Base-by-base conservation (phyloP, 2,888 invertebrate genomes). In the Brassicogethes aeneus region DNA sequence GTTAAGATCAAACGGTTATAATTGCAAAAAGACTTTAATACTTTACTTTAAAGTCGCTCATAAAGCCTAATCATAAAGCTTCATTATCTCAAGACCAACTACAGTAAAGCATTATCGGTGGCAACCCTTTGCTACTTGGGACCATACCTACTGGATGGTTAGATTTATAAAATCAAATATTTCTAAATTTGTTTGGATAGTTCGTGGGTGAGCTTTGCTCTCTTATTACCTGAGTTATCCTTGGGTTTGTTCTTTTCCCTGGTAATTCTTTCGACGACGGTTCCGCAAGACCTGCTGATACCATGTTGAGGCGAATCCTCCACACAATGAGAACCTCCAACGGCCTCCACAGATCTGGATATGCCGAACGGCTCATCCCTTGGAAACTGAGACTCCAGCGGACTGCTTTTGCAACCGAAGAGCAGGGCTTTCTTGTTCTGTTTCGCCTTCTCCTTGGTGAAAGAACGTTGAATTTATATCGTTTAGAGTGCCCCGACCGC, bases 381-480 rank as follows among this genome's bases (percentile, higher is more conserved):
- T 2, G 50, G 43, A 33, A 53, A 53, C 36, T 53, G 54, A 8
- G 51, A 48, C 32, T 64, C 60, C 38, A 62, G 16, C 13, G 62
- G 64, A 5, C 59, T 55, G 41, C 59, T 62, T 43, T 59, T 60
- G 45, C 62, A 59, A 13, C 62, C 64, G 47, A 65, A 66, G 15
- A 67, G 52, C 1, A 58, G 47, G 5, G 60, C 56, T 46, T 65
- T 62, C 37, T 59, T 57, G 43, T 61, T 59, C 23, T 54, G 52
- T 44, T 59, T 60, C 3, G 54, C 57, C 15, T 53, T 43, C 29
- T 57, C 58, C 32, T 55, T 41, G 10, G 10, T 7, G n/a, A n/a
- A n/a, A n/a, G n/a, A n/a, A n/a, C n/a, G n/a, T n/a, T n/a, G n/a
- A n/a, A n/a, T n/a, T n/a, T n/a, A 33, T 40, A 34, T 8, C 34